Conservation (phyloP, 1,140 invertebrate genomes). For the Subanguina moxae region DNA sequence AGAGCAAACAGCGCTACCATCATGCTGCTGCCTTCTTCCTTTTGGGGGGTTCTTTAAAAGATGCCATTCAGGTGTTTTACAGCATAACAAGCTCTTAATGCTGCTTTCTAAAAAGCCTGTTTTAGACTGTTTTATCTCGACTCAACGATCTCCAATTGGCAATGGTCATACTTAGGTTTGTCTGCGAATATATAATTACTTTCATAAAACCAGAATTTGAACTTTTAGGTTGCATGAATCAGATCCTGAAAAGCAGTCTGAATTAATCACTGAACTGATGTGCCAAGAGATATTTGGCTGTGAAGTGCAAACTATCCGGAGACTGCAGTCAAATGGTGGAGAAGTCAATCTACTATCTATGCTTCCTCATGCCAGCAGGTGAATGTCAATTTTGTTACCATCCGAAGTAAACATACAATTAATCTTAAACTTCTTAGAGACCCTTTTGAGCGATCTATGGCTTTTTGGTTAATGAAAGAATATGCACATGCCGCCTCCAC, state of each 20-base stretch:
- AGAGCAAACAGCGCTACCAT: slow-evolving; percentile 89
- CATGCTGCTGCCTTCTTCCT: slow-evolving; percentile 85
- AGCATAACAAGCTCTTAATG: no score
- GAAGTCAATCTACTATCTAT: neutral
- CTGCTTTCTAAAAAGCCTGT: slow-evolving; percentile 7
- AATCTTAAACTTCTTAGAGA: slow-evolving; percentile 70
- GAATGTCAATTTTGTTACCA: slow-evolving; percentile 9
- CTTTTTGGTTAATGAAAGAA: slow-evolving; percentile 89
- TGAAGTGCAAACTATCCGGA: slow-evolving; percentile 28
- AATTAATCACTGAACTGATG: slow-evolving; percentile 46
- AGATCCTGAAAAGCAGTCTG: slow-evolving; percentile 53
- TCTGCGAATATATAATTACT: no score
- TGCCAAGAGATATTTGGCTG: slow-evolving; percentile 51
- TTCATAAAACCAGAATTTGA: no score
- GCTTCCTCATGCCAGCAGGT: slow-evolving; percentile 36
- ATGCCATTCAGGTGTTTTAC: slow-evolving; percentile 79
- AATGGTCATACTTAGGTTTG: slow-evolving; percentile 76
- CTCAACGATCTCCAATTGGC: slow-evolving; percentile 92
- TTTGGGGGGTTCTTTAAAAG: slow-evolving; percentile 82
- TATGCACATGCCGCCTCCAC: slow-evolving; percentile 83
- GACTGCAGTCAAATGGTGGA: slow-evolving; percentile 60
- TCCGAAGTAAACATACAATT: no score
- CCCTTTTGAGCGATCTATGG: slow-evolving; percentile 94
- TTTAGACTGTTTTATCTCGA: slow-evolving; percentile 78
- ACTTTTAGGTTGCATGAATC: slow-evolving; percentile 72